Base-by-base conservation (phyloP, 2,113 vertebrate species). In the Hemichromis elongatus region DNA sequence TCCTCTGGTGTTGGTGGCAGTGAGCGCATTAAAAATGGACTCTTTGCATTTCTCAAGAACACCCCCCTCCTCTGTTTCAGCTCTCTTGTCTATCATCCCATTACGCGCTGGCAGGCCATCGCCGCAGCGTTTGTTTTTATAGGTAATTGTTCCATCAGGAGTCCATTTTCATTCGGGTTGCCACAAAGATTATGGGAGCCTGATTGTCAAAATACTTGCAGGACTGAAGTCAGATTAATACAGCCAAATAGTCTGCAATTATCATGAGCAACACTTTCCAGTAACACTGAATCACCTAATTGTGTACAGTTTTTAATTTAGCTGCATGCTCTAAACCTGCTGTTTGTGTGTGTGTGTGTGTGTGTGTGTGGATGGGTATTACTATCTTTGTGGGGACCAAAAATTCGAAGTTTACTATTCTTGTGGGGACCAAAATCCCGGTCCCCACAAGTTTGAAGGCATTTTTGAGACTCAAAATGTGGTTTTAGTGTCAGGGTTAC, bases 241-340 rank as follows among this genome's bases (percentile, higher is more conserved):
- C 70, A 79, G 83, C 85, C 81, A 88, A 86, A 88, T 59, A 80
- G 55, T 68, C 77, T 5, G 56, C 81, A 90, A 89, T 93, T 88
- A 92, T 81, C 59, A 86, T 92, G 92, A 93, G 83, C 73, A 89
- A 90, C 88, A 89, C 85, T 93, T 92, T 93, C 93, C 92, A 89
- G 90, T 82, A 87, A 89, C 14, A 18, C 79, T 87, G 82, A 90
- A 85, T 88, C 70, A 56, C 83, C 82, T 93, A 87, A 93, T 90
- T 89, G 61, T 83, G 19, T 47, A 16, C 14, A 5, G 45, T 83
- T 89, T 88, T 28, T 54, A 79, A 82, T 89, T 61, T 47, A 66
- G 63, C 66, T 54, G 78, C 70, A 7, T 82, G 81, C 78, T 53
- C 73, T 86, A 77, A 90, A 86, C 79, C 83, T 82, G 77, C 80